Evolutionary conservation across 2,113 vertebrate genomes (phyloP).

Genomic region (Ornithorhynchus anatinus): DNA sequence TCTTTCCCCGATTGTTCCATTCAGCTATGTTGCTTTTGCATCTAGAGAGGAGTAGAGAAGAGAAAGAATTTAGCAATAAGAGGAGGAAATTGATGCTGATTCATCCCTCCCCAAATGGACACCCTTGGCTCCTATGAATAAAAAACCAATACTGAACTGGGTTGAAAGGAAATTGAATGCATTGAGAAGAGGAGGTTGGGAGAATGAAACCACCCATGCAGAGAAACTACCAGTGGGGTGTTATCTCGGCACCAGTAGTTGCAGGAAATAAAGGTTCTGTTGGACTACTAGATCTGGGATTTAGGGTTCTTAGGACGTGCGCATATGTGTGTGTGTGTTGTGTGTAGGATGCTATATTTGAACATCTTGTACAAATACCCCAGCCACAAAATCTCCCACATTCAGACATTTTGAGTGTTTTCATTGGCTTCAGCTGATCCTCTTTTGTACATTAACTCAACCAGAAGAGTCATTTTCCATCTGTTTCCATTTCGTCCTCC

Average conservation of each 20-base stretch:
- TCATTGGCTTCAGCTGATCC: too few species aligned
- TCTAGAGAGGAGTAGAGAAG: slow-evolving; percentile 4
- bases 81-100: slow-evolving; percentile 9
- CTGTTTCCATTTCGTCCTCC: too few species aligned
- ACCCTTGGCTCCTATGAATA: background rate
- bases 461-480: too few species aligned
- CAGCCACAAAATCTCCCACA: too few species aligned
- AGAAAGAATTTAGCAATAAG: slow-evolving; percentile 1
- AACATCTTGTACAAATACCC: too few species aligned
- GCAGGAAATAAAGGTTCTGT: background rate
- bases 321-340: too few species aligned
- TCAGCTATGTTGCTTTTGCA: background rate
- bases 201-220: background rate
- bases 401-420: too few species aligned
- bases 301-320: background rate
- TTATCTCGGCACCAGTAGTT: background rate
- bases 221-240: background rate
- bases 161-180: background rate
- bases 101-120: background rate
- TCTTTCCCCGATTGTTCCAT: accelerated
- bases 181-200: background rate
- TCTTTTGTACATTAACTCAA: too few species aligned
- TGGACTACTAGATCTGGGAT: background rate
- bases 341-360: too few species aligned
- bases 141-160: background rate